Percentiles rank a stretch among this genome's conserved stretches.
These are phyloP conservation scores for Pomatostomus ruficeps DNA, from an alignment of 2,113 vertebrate species.

Conservation along the genomic window DNA sequence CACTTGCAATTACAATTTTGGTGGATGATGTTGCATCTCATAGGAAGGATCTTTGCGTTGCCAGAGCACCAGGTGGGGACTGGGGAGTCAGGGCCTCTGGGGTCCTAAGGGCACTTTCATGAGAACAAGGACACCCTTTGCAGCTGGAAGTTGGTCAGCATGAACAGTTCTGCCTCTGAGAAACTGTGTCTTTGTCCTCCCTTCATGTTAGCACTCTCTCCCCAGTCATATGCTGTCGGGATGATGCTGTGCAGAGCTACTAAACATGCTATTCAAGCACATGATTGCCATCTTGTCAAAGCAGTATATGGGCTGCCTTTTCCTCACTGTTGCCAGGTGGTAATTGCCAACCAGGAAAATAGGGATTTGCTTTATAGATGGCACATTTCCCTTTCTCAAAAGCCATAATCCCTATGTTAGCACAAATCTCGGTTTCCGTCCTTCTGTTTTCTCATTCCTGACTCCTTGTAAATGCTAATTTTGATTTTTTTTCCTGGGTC, in stretches of 20 bases:
- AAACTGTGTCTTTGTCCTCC: background rate
- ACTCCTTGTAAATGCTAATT: background rate
- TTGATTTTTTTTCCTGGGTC: background rate
- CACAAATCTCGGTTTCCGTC: background rate
- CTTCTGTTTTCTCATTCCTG: background rate
- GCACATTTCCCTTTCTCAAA: background rate
- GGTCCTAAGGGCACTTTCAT: accelerated
- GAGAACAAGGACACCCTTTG: background rate
- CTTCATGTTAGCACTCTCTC: background rate
- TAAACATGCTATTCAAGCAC: background rate
- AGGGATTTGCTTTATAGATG: background rate
- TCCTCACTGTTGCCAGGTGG: background rate
- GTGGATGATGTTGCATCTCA: background rate
- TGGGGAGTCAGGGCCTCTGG: background rate
- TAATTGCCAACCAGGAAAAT: background rate
- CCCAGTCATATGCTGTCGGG: background rate
- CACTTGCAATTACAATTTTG: background rate
- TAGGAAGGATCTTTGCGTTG: background rate
- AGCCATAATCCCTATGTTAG: background rate
- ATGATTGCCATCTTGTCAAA: background rate
- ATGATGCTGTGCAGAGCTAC: background rate
- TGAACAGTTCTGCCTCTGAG: background rate
- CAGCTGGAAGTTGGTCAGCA: background rate
- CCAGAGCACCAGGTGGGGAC: background rate
- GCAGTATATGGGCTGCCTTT: background rate